Evolutionary conservation across 2,797 vertebrate species (phyloP).

Genomic region (Peromyscus aztecus): DNA sequence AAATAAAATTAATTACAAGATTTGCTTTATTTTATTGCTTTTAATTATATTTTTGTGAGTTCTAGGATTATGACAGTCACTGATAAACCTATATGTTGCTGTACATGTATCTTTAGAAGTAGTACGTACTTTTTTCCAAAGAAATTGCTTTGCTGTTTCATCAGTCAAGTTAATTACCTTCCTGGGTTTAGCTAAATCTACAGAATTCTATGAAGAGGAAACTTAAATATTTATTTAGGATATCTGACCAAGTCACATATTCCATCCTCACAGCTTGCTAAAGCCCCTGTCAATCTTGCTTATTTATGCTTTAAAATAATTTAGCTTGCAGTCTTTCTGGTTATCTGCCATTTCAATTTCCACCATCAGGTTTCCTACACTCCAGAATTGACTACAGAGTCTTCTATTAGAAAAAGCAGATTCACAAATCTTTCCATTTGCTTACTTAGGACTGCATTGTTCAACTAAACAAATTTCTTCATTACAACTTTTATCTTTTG

Average conservation of each 20-base stretch:
- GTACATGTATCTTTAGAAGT: neutral
- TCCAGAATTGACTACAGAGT: neutral
- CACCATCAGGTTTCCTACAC: neutral
- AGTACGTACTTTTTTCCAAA: neutral
- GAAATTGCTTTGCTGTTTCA: neutral
- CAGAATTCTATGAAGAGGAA: neutral
- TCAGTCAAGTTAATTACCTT: neutral
- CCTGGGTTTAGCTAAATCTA: neutral
- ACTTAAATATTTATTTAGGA: neutral
- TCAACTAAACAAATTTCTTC: neutral
- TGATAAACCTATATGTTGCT: neutral
- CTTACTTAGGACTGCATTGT: neutral
- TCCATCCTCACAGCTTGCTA: neutral
- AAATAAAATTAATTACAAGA: conserved; percentile 23
- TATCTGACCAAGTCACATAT: neutral
- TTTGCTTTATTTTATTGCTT: conserved; percentile 12
- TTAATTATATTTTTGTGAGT: neutral
- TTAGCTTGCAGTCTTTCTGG: neutral
- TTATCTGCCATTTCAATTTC: neutral
- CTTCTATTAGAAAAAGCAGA: neutral
- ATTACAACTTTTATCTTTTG: neutral
- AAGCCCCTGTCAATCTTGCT: neutral
- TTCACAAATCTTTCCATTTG: neutral
- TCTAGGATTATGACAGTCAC: neutral
- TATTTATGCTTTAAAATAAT: neutral